Conservation (phyloP, 2,888 invertebrate species). For the Coecobrya sp. region DNA sequence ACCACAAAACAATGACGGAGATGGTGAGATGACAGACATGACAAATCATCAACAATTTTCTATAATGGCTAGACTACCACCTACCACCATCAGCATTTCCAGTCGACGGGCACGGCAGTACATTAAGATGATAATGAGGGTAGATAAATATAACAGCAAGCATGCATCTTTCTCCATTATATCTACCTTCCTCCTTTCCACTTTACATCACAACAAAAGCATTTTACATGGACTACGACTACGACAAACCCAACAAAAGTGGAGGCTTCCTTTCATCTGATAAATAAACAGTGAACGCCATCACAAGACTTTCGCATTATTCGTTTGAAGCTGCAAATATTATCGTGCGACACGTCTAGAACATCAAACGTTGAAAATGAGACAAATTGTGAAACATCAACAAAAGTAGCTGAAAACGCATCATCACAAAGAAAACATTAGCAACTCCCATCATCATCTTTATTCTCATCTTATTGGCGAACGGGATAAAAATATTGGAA, state of each 20-base stretch:
- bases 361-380: conserved; percentile 28
- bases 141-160: conserved; percentile 39
- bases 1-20: conserved; percentile 20
- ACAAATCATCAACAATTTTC: conserved; percentile 50
- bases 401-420: background rate
- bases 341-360: conserved; percentile 16
- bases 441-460: background rate
- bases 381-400: conserved; percentile 38
- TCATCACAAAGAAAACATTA: conserved; percentile 5
- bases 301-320: background rate
- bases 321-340: conserved; percentile 28
- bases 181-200: background rate
- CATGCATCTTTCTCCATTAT: background rate
- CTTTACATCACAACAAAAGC: conserved; percentile 14
- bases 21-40: conserved; percentile 46
- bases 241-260: background rate
- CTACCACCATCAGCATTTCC: conserved; percentile 18
- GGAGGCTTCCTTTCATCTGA: conserved; percentile 38
- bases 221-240: background rate
- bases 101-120: conserved; percentile 37
- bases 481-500: background rate
- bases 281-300: background rate
- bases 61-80: background rate
- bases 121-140: conserved; percentile 46
- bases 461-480: background rate